Evolutionary conservation across 2,888 invertebrate species (phyloP), one percentile per base, ranked within the genome.

Genomic region (Watsonalla cultraria): DNA sequence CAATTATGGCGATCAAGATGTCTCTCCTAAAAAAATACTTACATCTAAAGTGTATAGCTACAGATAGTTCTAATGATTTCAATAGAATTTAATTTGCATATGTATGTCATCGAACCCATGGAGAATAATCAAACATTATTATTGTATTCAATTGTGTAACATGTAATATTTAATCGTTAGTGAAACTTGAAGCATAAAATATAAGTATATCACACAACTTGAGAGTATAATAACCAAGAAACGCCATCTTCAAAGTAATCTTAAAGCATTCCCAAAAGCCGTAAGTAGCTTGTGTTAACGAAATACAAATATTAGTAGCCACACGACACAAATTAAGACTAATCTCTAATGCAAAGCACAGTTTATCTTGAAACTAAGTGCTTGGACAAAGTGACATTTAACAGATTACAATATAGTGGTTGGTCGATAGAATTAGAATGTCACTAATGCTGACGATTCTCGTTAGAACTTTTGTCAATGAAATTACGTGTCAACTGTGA

Each of bases 311-410:
- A 90, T 88, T 86, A 74, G 82, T 78, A 62, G 64, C 68, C 79
- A 74, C 75, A 78, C 84, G 87, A 84, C 86, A 89, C 86, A 89
- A 89, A 88, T 89, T 86, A 88, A 82, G 84, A 73, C 87, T 90
- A 90, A 90, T 87, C 79, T 79, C 80, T 78, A 87, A 85, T 77
- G 88, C 78, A 87, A 90, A 89, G 86, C 70, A 74, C 66, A 76
- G 82, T 82, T 86, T 84, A 86, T 82, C 86, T 82, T 75, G 81
- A 81, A 81, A 89, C 89, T 89, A 89, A 90, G 80, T 86, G 86
- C 81, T 88, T 86, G 76, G 68, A 84, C 88, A 90, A 90, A 88
- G 88, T 76, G 64, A 68, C 78, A 70, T 74, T 75, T 80, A 82
- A 79, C 80, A 74, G 78, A 79, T 76, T 73, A 74, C 68, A 65